phyloP scores from a whole-genome alignment of 2,888 invertebrate species.

The Frankliniella intonsa region DNA sequence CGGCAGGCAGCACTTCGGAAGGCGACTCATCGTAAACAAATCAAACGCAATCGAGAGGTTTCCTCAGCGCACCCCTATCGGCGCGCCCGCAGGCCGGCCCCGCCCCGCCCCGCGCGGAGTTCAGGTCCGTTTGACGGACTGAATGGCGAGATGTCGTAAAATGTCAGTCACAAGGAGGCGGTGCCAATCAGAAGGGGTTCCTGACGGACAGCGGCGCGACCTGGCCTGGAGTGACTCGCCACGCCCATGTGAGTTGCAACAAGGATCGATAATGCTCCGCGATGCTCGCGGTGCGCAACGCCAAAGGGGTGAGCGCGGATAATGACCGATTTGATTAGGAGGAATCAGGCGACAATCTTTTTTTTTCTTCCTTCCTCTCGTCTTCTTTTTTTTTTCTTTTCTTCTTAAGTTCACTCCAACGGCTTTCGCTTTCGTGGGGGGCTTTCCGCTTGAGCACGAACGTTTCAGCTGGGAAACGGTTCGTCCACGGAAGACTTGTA shows the following conservation, averaged over 20 bases:
- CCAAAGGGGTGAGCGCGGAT: background rate
- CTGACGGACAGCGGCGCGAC: background rate
- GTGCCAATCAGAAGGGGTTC: conserved; percentile 9
- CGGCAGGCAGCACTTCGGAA: background rate
- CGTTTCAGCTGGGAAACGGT: no score
- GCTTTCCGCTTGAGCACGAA: no score
- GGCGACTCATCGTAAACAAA: conserved; percentile 6
- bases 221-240: background rate
- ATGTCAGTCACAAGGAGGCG: background rate
- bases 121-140: conserved; percentile 4
- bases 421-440: no score
- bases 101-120: background rate
- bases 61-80: background rate
- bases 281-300: no score
- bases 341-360: background rate
- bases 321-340: background rate
- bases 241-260: background rate
- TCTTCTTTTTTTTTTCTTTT: background rate
- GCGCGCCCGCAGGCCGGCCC: background rate
- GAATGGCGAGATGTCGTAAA: conserved; percentile 1
- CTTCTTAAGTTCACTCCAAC: background rate
- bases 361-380: background rate
- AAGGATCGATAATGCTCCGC: no score
- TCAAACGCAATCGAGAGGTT: background rate
- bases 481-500: no score